Conservation (phyloP, 2,113 vertebrate species). For the Thryonomys swinderianus region DNA sequence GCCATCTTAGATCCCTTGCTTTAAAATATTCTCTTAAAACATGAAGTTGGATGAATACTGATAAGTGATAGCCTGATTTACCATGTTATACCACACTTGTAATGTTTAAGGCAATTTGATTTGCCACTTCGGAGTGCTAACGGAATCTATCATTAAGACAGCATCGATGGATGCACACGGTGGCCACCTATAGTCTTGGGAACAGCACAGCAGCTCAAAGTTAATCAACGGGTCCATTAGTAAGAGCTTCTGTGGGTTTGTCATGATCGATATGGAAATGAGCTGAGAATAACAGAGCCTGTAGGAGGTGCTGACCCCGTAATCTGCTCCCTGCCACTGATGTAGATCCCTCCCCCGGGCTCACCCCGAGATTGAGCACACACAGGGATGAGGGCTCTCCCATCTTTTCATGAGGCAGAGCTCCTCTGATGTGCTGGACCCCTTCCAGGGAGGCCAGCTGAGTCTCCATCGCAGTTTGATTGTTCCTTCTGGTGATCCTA, state of each 20-base stretch:
- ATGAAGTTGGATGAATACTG: not conserved
- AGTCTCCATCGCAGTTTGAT: rapidly evolving
- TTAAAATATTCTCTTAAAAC: not conserved
- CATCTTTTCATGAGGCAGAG: not conserved
- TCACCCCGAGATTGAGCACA: not conserved
- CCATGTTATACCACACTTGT: not conserved
- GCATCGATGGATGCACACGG: rapidly evolving
- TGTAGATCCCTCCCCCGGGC: not conserved
- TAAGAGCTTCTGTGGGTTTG: not conserved
- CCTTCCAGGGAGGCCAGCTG: not conserved
- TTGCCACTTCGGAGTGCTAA: not conserved
- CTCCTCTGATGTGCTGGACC: not conserved
- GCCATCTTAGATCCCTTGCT: not conserved
- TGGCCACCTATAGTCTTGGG: not conserved
- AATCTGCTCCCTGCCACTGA: not conserved
- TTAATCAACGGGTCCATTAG: not conserved
- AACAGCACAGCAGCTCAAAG: not conserved
- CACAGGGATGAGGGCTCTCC: not conserved
- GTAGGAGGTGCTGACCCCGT: rapidly evolving
- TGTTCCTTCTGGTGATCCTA: rapidly evolving
- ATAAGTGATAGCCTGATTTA: not conserved
- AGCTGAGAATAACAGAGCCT: not conserved
- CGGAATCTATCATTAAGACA: not conserved
- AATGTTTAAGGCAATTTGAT: not conserved
- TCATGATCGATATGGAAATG: rapidly evolving